phyloP scores from a whole-genome alignment of 2,797 vertebrate species.

The Pseudochaenichthys georgianus region DNA sequence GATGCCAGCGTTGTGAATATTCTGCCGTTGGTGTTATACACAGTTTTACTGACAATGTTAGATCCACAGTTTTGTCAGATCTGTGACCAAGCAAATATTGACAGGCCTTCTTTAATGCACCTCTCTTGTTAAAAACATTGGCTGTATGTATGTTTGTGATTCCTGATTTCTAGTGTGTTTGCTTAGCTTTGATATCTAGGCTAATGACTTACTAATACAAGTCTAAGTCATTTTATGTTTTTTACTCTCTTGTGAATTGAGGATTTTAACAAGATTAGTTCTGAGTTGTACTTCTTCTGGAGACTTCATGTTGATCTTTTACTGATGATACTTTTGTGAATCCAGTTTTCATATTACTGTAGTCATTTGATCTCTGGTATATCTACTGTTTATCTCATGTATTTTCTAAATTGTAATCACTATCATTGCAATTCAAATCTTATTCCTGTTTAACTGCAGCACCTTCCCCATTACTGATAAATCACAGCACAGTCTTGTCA shows the following conservation, averaged over 20 bases:
- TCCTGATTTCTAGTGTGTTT: too few species aligned
- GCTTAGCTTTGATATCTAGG: background rate
- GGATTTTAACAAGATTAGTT: background rate
- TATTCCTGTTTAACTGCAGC: background rate
- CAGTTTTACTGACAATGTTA: background rate
- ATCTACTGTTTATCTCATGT: background rate
- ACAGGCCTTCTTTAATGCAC: background rate
- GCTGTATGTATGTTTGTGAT: too few species aligned
- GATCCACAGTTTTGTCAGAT: background rate
- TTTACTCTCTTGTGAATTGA: background rate
- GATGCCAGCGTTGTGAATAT: too few species aligned
- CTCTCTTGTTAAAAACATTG: background rate
- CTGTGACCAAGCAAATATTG: background rate
- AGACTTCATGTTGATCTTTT: background rate
- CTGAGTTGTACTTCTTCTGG: background rate
- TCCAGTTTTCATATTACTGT: background rate
- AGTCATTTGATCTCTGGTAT: background rate
- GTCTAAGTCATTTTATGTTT: background rate
- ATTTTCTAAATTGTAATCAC: background rate
- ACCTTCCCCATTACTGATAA: background rate
- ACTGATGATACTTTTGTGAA: slow-evolving; percentile 5
- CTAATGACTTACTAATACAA: background rate
- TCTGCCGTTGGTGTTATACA: too few species aligned
- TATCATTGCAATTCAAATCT: background rate
- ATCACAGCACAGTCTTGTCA: background rate